These are phyloP conservation scores for Thinocorus orbignyianus DNA, from an alignment of 2,113 vertebrate species.

Conservation along the genomic window DNA sequence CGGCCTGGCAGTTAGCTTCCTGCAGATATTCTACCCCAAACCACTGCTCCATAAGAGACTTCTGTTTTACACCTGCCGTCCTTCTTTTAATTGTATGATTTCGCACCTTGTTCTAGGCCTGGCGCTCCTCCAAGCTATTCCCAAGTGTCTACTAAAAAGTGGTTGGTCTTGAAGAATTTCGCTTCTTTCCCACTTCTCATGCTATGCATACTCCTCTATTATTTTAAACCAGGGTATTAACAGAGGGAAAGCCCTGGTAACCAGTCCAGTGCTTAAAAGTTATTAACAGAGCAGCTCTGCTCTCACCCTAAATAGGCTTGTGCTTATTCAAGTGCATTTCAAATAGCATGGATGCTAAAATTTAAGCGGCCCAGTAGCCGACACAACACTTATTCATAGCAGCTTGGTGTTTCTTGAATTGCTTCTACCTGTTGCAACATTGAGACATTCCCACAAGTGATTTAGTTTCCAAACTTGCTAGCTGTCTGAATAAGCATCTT, in stretches of 20 bases:
- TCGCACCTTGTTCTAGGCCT: slow-evolving; percentile 48
- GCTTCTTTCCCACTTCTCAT: slow-evolving; percentile 12
- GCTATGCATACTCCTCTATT: slow-evolving; percentile 3
- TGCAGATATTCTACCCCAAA: slow-evolving; percentile 22
- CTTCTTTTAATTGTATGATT: slow-evolving; percentile 53
- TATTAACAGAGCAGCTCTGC: neutral
- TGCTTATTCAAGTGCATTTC: neutral
- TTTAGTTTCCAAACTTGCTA: neutral
- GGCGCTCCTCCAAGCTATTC: slow-evolving; percentile 33
- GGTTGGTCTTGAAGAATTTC: slow-evolving; percentile 44
- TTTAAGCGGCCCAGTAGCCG: neutral
- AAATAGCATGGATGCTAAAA: neutral
- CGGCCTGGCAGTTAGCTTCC: slow-evolving; percentile 44
- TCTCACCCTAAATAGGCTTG: neutral
- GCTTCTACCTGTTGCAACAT: neutral
- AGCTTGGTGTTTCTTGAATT: neutral
- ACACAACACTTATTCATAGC: neutral
- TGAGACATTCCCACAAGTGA: neutral
- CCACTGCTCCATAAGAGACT: slow-evolving; percentile 54
- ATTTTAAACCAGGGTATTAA: slow-evolving; percentile 16
- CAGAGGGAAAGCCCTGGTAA: neutral
- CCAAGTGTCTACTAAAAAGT: slow-evolving; percentile 9
- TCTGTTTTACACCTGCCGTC: slow-evolving; percentile 66
- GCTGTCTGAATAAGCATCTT: neutral
- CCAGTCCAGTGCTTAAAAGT: neutral